phyloP scores from a whole-genome alignment of 2,797 vertebrate species.

The Bradypodion pumilum region DNA sequence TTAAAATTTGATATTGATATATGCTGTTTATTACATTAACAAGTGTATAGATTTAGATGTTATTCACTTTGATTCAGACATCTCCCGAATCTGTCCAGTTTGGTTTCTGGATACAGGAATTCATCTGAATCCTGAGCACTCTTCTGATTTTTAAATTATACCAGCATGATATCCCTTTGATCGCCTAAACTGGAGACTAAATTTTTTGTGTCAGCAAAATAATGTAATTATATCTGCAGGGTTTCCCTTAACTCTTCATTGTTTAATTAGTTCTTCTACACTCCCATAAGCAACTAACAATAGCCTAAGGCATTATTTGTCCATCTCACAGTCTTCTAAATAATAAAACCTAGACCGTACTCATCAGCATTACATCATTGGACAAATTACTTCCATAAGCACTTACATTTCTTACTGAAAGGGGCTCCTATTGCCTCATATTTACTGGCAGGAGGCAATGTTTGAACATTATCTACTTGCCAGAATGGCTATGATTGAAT shows the following conservation, averaged over 20 bases:
- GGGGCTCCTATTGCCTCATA: constrained; percentile 15
- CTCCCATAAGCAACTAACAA: constrained; percentile 36
- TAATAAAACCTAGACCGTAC: constrained; percentile 52
- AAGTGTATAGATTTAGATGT: neutral
- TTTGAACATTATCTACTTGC: no score
- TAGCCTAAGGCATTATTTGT: constrained; percentile 61
- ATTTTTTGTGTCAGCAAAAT: constrained; percentile 49
- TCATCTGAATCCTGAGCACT: no score
- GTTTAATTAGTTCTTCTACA: constrained; percentile 62
- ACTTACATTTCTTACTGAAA: constrained; percentile 33
- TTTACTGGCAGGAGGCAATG: neutral
- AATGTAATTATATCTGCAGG: constrained; percentile 53
- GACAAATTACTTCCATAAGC: constrained; percentile 28
- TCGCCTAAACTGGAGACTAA: constrained; percentile 52
- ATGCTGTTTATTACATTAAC: neutral
- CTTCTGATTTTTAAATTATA: constrained; percentile 12
- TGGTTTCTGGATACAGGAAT: no score
- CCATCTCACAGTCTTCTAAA: constrained; percentile 46
- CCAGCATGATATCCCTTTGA: constrained; percentile 36
- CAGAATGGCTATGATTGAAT: no score
- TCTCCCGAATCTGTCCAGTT: neutral
- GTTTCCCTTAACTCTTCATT: constrained; percentile 37
- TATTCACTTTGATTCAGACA: neutral
- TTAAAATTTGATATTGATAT: neutral
- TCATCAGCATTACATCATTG: constrained; percentile 40